phyloP scores from a whole-genome alignment of 1,140 invertebrate species.

The Trichomalopsis sarcophagae region DNA sequence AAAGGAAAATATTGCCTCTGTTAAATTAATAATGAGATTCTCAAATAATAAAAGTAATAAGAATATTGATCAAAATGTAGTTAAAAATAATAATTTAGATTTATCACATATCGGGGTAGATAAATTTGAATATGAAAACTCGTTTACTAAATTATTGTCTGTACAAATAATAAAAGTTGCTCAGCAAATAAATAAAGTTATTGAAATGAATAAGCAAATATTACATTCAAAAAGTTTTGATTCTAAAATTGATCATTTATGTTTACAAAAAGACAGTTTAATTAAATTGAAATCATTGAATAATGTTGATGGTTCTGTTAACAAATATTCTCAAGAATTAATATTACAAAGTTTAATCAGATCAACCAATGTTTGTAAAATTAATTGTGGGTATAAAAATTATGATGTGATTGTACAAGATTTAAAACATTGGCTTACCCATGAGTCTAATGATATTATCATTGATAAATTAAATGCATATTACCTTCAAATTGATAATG shows the following conservation, averaged over 20 bases:
- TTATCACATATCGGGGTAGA: neutral
- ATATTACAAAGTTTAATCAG: slow-evolving; percentile 62
- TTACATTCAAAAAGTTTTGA: slow-evolving; percentile 4
- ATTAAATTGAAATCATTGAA: slow-evolving; percentile 40
- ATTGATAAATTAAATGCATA: slow-evolving; percentile 62
- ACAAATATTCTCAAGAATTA: slow-evolving; percentile 55
- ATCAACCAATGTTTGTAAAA: slow-evolving; percentile 60
- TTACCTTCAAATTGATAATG: slow-evolving; percentile 68
- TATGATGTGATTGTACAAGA: slow-evolving; percentile 62
- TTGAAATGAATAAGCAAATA: slow-evolving; percentile 33
- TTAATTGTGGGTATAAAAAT: slow-evolving; percentile 58
- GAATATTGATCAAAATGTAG: neutral
- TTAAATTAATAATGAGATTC: slow-evolving; percentile 42
- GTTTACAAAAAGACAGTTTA: slow-evolving; percentile 17
- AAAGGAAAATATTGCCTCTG: slow-evolving; percentile 37
- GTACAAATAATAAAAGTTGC: slow-evolving; percentile 19
- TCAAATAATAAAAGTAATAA: slow-evolving; percentile 9
- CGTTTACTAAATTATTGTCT: slow-evolving; percentile 13
- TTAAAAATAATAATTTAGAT: slow-evolving; percentile 30
- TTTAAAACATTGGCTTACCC: slow-evolving; percentile 64
- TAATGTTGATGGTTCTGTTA: slow-evolving; percentile 4
- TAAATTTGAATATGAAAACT: slow-evolving; percentile 12
- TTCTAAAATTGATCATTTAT: slow-evolving; percentile 38
- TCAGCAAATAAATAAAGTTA: slow-evolving; percentile 40
- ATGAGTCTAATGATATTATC: slow-evolving; percentile 61